These are phyloP conservation scores for Capitulum mitella DNA, from an alignment of 2,888 invertebrate genomes.

Conservation along the genomic window DNA sequence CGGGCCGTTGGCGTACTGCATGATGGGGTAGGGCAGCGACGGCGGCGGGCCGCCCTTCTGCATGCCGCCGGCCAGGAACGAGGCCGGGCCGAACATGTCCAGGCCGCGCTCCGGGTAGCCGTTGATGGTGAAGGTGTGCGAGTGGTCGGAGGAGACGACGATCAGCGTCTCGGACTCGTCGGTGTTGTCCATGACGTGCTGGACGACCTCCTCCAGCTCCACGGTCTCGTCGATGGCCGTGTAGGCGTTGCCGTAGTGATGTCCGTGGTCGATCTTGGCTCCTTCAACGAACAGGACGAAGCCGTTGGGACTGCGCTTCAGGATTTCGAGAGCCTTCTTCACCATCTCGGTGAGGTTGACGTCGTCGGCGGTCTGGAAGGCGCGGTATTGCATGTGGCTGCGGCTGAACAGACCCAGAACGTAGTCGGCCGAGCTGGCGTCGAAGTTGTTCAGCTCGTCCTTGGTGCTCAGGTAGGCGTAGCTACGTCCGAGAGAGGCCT, in stretches of 20 bases:
- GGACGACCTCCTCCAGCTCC: conserved; percentile 18
- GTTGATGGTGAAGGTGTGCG: conserved; percentile 65
- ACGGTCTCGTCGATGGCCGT: conserved; percentile 51
- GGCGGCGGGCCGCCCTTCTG: not conserved
- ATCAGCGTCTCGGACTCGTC: conserved; percentile 58
- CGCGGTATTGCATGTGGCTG: conserved; percentile 15
- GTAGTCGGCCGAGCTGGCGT: conserved; percentile 6
- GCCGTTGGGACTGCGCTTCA: not conserved
- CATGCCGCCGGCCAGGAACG: conserved; percentile 14
- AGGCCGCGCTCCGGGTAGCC: conserved; percentile 65
- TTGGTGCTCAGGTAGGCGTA: conserved; percentile 16
- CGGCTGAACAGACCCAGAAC: conserved; percentile 15
- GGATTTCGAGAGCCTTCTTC: conserved; percentile 20
- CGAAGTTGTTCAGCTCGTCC: conserved; percentile 5
- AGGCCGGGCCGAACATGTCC: conserved; percentile 59
- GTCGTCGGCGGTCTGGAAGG: conserved; percentile 8
- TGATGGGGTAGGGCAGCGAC: not conserved
- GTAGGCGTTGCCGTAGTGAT: conserved; percentile 71
- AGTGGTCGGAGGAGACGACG: conserved; percentile 69
- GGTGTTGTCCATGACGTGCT: not conserved
- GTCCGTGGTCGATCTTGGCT: conserved; percentile 59
- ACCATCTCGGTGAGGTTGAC: conserved; percentile 18
- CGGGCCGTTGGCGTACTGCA: conserved; percentile 16
- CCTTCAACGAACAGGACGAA: conserved; percentile 10
- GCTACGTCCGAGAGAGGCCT: conserved; percentile 7